Evolutionary conservation across 2,888 invertebrate genomes (phyloP), one percentile per base, ranked within the genome.

Genomic region (Nymphalis c-album): DNA sequence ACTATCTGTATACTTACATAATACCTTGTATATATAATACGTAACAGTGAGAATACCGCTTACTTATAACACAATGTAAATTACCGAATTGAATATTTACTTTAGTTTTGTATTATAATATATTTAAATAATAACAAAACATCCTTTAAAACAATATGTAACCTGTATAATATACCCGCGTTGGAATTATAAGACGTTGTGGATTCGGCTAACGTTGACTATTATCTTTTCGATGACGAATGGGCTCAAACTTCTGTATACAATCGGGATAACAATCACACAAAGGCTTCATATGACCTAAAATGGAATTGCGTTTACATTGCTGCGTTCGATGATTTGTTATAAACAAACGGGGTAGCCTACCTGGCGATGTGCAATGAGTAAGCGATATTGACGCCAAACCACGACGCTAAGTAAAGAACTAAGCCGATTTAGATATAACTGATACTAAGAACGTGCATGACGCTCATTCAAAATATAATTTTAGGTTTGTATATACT

Each of bases 351-450:
- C 68, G 60, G 63, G 63, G 64, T 64, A 69, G 50, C 61, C 50
- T 60, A 50, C 68, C 71, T 71, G 71, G 70, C 68, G 65, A 61
- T 71, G 71, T 73, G 72, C 68, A 70, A 74, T 74, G 74, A 71
- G 72, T 67, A 71, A 68, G 61, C 72, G 73, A 73, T 75, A 77
- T 68, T 50, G 53, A 59, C 63, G 55, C 40, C 45, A 47, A 55
- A 65, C 22, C 26, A 65, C 74, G 74, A 78, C 76, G 71, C 74
- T 78, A 79, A 80, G 76, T 55, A 8, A 78, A 83, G 82, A 81
- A 78, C 80, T 86, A 88, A 88, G 87, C 88, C 87, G 89, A 87
- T 90, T 89, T 87, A 89, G 90, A 89, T 89, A 78, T 77, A 73
- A 76, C 78, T 75, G 89, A 88, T 88, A 86, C 80, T 82, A 76